phyloP scores from a whole-genome alignment of 1,140 invertebrate species.

The Scaptomyza hsui region DNA sequence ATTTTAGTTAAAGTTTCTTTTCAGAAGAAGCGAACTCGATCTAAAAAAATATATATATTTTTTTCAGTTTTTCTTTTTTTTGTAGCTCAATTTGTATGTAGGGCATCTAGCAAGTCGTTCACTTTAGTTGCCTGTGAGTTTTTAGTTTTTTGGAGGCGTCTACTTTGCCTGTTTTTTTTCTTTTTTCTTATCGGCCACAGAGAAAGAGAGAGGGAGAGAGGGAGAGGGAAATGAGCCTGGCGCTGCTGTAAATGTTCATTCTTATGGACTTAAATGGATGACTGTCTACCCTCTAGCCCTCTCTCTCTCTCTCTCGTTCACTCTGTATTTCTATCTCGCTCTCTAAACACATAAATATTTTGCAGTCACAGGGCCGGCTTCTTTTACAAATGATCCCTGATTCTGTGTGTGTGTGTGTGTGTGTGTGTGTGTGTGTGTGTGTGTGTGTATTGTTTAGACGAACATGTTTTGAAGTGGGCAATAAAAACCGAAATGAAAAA shows the following conservation, averaged over 20 bases:
- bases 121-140: background rate
- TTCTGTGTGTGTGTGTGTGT: background rate
- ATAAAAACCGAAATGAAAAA: constrained; percentile 58
- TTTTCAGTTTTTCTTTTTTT: no score
- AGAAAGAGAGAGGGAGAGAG: no score
- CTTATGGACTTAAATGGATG: constrained; percentile 49
- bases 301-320: background rate
- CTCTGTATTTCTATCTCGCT: background rate
- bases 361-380: constrained; percentile 8
- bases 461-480: constrained; percentile 67
- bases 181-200: constrained; percentile 38
- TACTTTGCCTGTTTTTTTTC: constrained; percentile 44
- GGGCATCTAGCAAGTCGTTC: background rate
- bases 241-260: constrained; percentile 45
- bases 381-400: background rate
- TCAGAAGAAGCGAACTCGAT: no score
- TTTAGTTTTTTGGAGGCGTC: constrained; percentile 21
- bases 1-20: no score
- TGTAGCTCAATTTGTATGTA: background rate
- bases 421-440: background rate
- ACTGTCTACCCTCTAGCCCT: constrained; percentile 7
- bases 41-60: no score
- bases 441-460: constrained; percentile 47
- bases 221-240: no score
- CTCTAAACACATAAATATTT: no score